Percentiles rank a stretch among this genome's conserved stretches.
Conservation (phyloP, 2,113 vertebrate species). For the Nansenia antarctica region DNA sequence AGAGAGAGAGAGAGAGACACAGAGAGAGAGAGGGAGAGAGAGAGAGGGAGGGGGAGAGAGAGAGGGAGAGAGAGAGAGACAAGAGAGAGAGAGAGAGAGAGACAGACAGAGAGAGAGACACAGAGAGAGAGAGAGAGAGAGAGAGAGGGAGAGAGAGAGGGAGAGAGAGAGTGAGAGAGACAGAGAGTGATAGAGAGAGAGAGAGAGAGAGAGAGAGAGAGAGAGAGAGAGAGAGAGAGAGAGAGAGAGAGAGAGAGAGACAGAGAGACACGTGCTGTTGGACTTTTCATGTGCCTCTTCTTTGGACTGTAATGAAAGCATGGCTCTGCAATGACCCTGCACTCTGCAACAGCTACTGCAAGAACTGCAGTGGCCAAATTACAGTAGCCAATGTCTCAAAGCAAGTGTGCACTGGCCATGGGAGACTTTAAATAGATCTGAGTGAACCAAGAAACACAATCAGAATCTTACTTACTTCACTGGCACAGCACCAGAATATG, state of each 20-base stretch:
- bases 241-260: background rate
- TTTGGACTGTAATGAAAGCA: slow-evolving; percentile 65
- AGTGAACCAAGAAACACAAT: background rate
- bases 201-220: no score
- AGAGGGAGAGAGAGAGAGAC: background rate
- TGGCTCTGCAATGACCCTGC: no score
- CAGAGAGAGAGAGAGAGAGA: background rate
- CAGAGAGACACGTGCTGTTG: slow-evolving; percentile 40
- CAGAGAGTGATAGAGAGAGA: no score
- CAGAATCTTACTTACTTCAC: background rate
- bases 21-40: no score
- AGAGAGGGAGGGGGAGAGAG: background rate
- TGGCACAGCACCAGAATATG: no score
- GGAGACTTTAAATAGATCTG: no score
- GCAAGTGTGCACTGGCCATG: no score
- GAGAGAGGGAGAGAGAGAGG: background rate
- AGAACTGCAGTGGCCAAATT: slow-evolving; percentile 8
- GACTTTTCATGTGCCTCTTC: slow-evolving; percentile 50
- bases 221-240: background rate
- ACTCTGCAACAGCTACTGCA: slow-evolving; percentile 24
- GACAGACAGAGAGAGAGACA: slow-evolving; percentile 14
- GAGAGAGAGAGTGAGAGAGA: slow-evolving; percentile 5
- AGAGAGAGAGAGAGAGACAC: background rate
- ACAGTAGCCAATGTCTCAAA: no score
- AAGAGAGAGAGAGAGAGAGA: background rate